Conservation (phyloP, 2,113 vertebrate species). For the Cottus gobio region DNA sequence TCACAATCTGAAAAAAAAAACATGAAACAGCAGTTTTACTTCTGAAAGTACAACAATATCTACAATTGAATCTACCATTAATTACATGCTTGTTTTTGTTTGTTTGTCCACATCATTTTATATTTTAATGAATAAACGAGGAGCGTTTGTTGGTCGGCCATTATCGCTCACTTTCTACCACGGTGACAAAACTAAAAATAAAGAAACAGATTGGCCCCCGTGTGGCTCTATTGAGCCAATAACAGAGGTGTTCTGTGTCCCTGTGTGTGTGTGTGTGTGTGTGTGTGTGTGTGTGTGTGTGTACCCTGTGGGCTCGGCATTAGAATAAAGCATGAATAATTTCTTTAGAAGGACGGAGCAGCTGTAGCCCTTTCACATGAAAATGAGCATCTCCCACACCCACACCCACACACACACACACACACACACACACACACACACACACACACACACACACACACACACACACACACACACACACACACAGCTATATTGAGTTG, state of each 20-base stretch:
- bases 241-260: neutral
- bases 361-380: conserved; percentile 80
- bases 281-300: conserved; percentile 33
- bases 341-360: conserved; percentile 72
- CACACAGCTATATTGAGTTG: conserved; percentile 1
- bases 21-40: neutral
- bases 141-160: neutral
- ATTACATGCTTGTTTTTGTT: neutral
- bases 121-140: neutral
- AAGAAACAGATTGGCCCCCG: conserved; percentile 8
- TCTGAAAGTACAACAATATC: neutral
- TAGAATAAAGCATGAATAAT: conserved; percentile 78
- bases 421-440: conserved; percentile 20
- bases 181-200: neutral
- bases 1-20: conserved; percentile 40
- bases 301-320: conserved; percentile 46
- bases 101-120: neutral
- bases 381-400: conserved; percentile 68
- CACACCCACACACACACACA: conserved; percentile 16
- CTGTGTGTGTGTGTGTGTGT: conserved; percentile 14
- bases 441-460: neutral
- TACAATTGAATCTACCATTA: neutral
- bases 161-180: neutral
- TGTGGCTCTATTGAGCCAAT: neutral
- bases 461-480: too few relatives aligned